These are phyloP conservation scores for Tylochromis polylepis DNA, from an alignment of 2,113 vertebrate genomes.

Conservation along the genomic window DNA sequence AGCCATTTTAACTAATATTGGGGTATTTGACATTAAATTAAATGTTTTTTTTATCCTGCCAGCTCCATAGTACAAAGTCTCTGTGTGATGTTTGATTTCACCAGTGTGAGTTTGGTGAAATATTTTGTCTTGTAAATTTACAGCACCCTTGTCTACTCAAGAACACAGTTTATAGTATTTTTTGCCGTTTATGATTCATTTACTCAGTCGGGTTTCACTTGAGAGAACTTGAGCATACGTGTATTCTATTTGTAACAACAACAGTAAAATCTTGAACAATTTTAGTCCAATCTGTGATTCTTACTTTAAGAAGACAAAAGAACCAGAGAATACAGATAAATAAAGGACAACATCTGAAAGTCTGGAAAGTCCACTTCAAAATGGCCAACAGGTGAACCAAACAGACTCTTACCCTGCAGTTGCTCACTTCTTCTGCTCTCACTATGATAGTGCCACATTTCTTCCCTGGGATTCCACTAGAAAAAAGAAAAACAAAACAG, in stretches of 20 bases:
- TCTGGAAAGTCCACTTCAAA: background rate
- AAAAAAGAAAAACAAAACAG: background rate
- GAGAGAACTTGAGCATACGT: background rate
- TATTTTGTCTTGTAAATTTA: no score
- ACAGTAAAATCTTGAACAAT: background rate
- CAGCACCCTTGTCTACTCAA: no score
- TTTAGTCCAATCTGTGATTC: background rate
- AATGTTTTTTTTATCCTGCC: background rate
- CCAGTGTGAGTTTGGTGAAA: no score
- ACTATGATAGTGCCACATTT: slow-evolving; percentile 91
- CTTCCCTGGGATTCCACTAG: slow-evolving; percentile 91
- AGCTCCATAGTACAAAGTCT: background rate
- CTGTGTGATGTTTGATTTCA: background rate
- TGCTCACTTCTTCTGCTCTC: slow-evolving; percentile 90
- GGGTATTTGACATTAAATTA: background rate
- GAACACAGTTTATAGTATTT: no score
- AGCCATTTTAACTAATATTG: background rate
- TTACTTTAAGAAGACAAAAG: background rate
- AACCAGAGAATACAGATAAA: background rate
- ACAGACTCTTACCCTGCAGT: slow-evolving; percentile 82
- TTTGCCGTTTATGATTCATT: no score
- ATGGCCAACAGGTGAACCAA: background rate
- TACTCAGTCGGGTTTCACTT: background rate
- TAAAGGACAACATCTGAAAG: background rate
- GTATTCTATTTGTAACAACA: background rate